Conservation (phyloP, 2,888 invertebrate species). For the Drosophila colorata region DNA sequence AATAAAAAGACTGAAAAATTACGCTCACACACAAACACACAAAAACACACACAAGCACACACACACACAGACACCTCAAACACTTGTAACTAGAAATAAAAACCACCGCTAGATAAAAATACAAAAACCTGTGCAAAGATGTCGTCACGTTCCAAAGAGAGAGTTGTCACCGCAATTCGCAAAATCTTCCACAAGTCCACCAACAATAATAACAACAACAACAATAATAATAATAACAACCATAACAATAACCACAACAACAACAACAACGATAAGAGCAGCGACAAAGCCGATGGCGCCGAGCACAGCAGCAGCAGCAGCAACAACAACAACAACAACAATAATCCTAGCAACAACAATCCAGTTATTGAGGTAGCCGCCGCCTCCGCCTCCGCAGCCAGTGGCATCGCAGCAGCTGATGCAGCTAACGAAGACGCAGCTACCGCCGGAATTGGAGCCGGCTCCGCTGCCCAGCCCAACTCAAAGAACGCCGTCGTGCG, state of each 20-base stretch:
- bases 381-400: slow-evolving; percentile 21
- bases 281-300: slow-evolving; percentile 89
- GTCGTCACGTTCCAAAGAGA: slow-evolving; percentile 93
- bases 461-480: slow-evolving; percentile 23
- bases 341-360: slow-evolving; percentile 71
- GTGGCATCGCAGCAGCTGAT: slow-evolving; percentile 22
- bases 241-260: slow-evolving; percentile 86
- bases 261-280: slow-evolving; percentile 81
- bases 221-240: slow-evolving; percentile 85
- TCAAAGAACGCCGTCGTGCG: slow-evolving; percentile 64
- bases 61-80: background rate
- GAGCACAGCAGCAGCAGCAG: slow-evolving; percentile 74
- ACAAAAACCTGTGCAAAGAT: slow-evolving; percentile 85
- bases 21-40: slow-evolving; percentile 24
- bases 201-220: slow-evolving; percentile 88
- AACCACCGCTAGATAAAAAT: slow-evolving; percentile 43
- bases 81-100: slow-evolving; percentile 32
- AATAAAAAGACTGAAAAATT: slow-evolving; percentile 61
- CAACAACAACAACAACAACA: slow-evolving; percentile 47
- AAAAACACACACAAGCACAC: slow-evolving; percentile 7
- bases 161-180: slow-evolving; percentile 92
- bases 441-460: slow-evolving; percentile 18
- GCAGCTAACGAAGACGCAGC: slow-evolving; percentile 84
- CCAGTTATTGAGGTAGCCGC: slow-evolving; percentile 30
- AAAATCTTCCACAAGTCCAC: slow-evolving; percentile 89